phyloP scores from a whole-genome alignment of 2,888 invertebrate genomes.

The Pyrrhia umbra region DNA sequence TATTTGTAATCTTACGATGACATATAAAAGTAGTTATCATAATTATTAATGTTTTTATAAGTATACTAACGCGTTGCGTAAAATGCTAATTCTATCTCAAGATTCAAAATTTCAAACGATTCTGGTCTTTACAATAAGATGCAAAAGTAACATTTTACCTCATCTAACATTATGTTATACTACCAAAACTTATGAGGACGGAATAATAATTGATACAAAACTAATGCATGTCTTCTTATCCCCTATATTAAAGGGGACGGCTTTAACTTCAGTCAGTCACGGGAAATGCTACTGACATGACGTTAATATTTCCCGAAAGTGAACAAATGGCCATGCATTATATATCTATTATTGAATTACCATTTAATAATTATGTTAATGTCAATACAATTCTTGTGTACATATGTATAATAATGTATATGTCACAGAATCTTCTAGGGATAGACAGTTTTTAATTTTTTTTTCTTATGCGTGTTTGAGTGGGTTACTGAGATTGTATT shows the following conservation, averaged over 20 bases:
- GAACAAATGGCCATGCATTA: slow-evolving; percentile 26
- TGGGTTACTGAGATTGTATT: no score
- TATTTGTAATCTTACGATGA: no score
- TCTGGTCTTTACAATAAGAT: not conserved
- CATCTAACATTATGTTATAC: not conserved
- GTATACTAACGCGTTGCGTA: no score
- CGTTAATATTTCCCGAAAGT: slow-evolving; percentile 14
- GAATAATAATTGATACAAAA: slow-evolving; percentile 10
- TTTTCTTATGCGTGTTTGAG: no score
- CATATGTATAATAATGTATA: no score
- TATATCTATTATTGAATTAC: slow-evolving; percentile 18
- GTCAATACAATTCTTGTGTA: no score
- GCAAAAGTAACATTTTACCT: not conserved
- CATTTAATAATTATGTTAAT: not conserved
- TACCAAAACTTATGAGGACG: not conserved
- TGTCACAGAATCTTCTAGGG: no score
- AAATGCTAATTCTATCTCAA: not conserved
- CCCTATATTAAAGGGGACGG: slow-evolving; percentile 20
- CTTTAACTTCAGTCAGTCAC: slow-evolving; percentile 20
- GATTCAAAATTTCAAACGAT: not conserved
- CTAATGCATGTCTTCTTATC: not conserved
- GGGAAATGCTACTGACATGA: slow-evolving; percentile 21
- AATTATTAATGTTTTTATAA: no score
- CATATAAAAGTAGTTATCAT: no score
- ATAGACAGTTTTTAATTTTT: no score